These are phyloP conservation scores for Apamea epomidion DNA, from an alignment of 2,888 invertebrate genomes.

Conservation along the genomic window DNA sequence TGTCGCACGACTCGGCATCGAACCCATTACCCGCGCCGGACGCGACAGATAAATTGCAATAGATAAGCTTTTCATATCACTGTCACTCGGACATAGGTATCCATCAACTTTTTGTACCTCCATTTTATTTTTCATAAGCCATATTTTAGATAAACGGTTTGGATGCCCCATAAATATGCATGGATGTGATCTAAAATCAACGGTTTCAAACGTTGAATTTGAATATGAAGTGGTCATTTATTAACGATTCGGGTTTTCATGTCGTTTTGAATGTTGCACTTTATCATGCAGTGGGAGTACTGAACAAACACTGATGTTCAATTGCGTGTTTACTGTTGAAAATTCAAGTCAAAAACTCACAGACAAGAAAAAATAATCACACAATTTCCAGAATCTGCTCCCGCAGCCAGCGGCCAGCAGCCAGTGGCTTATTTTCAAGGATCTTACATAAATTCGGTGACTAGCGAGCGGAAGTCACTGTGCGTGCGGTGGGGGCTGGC, in stretches of 20 bases:
- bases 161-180: slow-evolving; percentile 58
- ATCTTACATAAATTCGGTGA: slow-evolving; percentile 28
- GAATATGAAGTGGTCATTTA: slow-evolving; percentile 50
- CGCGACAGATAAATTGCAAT: slow-evolving; percentile 69
- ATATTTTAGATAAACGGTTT: slow-evolving; percentile 66
- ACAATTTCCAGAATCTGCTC: not conserved
- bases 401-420: not conserved
- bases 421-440: not conserved
- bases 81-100: slow-evolving; percentile 58
- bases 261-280: slow-evolving; percentile 29
- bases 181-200: slow-evolving; percentile 56
- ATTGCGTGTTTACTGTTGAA: not conserved
- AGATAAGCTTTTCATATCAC: slow-evolving; percentile 68
- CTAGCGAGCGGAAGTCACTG: slow-evolving; percentile 25
- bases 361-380: not conserved
- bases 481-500: not conserved
- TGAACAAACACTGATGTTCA: not conserved
- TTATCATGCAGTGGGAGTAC: not conserved
- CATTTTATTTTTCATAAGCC: slow-evolving; percentile 57
- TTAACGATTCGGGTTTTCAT: slow-evolving; percentile 23
- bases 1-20: slow-evolving; percentile 54
- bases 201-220: slow-evolving; percentile 44
- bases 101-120: slow-evolving; percentile 53
- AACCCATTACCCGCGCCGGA: slow-evolving; percentile 70
- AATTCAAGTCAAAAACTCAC: not conserved